Conservation (phyloP, 35 echinoderm and acorn worm species). For the Amphiura filiformis region DNA sequence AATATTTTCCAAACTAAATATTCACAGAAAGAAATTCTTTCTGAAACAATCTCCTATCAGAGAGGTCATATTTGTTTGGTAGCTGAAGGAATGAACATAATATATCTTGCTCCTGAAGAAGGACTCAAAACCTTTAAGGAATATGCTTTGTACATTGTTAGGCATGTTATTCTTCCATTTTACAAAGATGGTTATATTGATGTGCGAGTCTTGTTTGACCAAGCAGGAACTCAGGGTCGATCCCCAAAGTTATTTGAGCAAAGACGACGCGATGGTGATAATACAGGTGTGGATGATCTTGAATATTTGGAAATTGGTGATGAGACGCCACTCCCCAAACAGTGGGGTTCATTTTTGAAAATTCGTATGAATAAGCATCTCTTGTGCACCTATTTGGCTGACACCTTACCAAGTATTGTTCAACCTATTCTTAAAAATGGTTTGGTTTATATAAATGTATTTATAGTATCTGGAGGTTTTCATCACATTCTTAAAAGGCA, state of each 20-base stretch:
- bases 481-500: not conserved
- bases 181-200: constrained; percentile 16
- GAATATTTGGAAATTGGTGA: constrained; percentile 5
- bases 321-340: constrained; percentile 22
- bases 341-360: constrained; percentile 42
- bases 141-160: constrained; percentile 33
- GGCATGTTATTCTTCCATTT: not conserved
- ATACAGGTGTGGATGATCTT: not conserved
- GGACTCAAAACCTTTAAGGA: constrained; percentile 17
- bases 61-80: constrained; percentile 9
- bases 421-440: constrained; percentile 14
- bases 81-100: constrained; percentile 48
- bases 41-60: not conserved
- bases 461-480: constrained; percentile 48
- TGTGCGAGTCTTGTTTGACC: constrained; percentile 35
- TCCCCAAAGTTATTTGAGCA: constrained; percentile 42
- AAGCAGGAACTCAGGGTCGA: constrained; percentile 32
- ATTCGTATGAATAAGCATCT: constrained; percentile 33
- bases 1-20: constrained; percentile 6
- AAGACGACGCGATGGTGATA: constrained; percentile 7
- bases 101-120: constrained; percentile 34
- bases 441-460: no score
- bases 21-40: constrained; percentile 27
- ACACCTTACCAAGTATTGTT: constrained; percentile 35
- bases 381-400: constrained; percentile 32